phyloP scores from a whole-genome alignment of 2,113 vertebrate species.

The Megaleporinus macrocephalus region DNA sequence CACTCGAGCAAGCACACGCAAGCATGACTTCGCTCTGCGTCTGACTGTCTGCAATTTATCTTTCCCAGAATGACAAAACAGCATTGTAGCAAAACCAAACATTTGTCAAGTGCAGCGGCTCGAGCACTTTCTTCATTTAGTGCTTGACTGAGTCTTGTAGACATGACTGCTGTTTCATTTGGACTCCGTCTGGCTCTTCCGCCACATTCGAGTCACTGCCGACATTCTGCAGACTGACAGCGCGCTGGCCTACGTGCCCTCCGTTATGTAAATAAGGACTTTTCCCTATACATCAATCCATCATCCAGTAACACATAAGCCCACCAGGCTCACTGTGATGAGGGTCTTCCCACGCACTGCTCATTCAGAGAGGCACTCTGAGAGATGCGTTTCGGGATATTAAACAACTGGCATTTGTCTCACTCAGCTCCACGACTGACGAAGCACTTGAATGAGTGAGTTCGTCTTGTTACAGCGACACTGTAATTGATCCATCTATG shows the following conservation, averaged over 20 bases:
- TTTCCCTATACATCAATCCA: conserved; percentile 24
- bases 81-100: conserved; percentile 7
- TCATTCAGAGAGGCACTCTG: conserved; percentile 2
- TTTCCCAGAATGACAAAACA: conserved; percentile 9
- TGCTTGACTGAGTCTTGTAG: conserved; percentile 20
- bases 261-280: conserved; percentile 36
- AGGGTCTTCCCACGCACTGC: not conserved
- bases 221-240: conserved; percentile 19
- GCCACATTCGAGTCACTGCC: not conserved
- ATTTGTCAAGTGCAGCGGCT: not conserved
- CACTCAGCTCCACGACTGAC: not conserved
- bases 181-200: not conserved
- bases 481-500: not conserved
- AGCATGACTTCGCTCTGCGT: not conserved
- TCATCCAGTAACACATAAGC: conserved; percentile 27
- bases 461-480: not conserved
- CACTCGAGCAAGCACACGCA: not conserved
- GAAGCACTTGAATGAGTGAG: not conserved
- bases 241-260: not conserved
- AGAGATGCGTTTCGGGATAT: conserved; percentile 1
- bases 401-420: not conserved
- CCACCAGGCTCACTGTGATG: not conserved
- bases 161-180: not conserved
- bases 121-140: conserved; percentile 9
- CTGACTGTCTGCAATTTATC: not conserved